These are phyloP conservation scores for Rhodeus uyekii DNA, from an alignment of 2,797 vertebrate species.

Conservation along the genomic window DNA sequence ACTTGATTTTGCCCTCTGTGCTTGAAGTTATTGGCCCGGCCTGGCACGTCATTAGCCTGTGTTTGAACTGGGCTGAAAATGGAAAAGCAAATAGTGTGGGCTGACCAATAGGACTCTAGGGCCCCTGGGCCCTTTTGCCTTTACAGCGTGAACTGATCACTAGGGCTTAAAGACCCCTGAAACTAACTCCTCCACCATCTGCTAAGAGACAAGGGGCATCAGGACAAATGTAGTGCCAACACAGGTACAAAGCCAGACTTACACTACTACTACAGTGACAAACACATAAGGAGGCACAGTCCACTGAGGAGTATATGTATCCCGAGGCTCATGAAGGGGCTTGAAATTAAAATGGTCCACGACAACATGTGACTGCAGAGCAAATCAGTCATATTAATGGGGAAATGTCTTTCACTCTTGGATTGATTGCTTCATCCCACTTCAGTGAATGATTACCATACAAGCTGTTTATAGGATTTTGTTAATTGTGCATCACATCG, in stretches of 20 bases:
- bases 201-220: slow-evolving; percentile 22
- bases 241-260: background rate
- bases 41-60: too few species aligned
- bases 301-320: background rate
- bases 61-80: too few species aligned
- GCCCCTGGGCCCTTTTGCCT: background rate
- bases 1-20: too few species aligned
- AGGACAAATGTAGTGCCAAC: background rate
- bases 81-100: too few species aligned
- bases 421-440: slow-evolving; percentile 37
- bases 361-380: slow-evolving; percentile 33
- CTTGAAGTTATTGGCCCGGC: too few species aligned
- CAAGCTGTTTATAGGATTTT: slow-evolving; percentile 51
- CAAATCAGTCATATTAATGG: slow-evolving; percentile 32
- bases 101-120: background rate
- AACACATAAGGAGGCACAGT: background rate
- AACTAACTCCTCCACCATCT: slow-evolving; percentile 39
- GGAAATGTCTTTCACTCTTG: slow-evolving; percentile 26
- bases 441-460: slow-evolving; percentile 42
- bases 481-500: slow-evolving; percentile 52
- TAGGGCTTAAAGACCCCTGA: background rate
- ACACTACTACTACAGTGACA: background rate
- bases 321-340: background rate
- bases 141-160: background rate
- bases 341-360: slow-evolving; percentile 13